Evolutionary conservation across 2,113 vertebrate genomes (phyloP), one percentile per base, ranked within the genome.

Genomic region (Percopsis transmontana): DNA sequence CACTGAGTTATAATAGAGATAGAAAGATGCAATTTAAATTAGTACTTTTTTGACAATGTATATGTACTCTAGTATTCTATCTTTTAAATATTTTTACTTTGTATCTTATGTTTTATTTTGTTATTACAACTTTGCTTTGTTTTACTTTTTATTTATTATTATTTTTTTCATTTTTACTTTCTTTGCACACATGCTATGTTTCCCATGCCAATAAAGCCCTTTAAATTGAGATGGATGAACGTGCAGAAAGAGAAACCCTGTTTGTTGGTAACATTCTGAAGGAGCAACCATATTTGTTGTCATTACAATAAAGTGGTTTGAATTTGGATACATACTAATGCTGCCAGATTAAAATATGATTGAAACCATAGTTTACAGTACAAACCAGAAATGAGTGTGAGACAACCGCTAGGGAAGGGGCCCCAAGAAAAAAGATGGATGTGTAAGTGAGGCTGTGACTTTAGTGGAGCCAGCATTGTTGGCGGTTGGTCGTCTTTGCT

Each of bases 1-100:
- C 71, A 65, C 50, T 74, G 58, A 20, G 54, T 59, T 47, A 77
- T 74, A 87, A 87, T 67, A 71, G 54, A 61, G 83, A 85, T 74
- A 59, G 68, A 75, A 47, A 20, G 42, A 59, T 62, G 41, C 60
- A 84, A 69, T 5, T n/a, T n/a, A n/a, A n/a, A n/a, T n/a, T n/a
- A n/a, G n/a, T n/a, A n/a, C n/a, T n/a, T n/a, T n/a, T n/a, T n/a
- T n/a, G n/a, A n/a, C n/a, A n/a, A n/a, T n/a, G n/a, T n/a, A n/a
- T n/a, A n/a, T n/a, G n/a, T n/a, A n/a, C n/a, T n/a, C n/a, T n/a
- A n/a, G n/a, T n/a, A n/a, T n/a, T n/a, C n/a, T n/a, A n/a, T n/a
- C n/a, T n/a, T n/a, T n/a, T n/a, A n/a, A n/a, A n/a, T n/a, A n/a
- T n/a, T n/a, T n/a, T n/a, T n/a, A n/a, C n/a, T n/a, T n/a, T n/a